These are phyloP conservation scores for Macropis europaea DNA, from an alignment of 2,888 invertebrate genomes.

Conservation along the genomic window DNA sequence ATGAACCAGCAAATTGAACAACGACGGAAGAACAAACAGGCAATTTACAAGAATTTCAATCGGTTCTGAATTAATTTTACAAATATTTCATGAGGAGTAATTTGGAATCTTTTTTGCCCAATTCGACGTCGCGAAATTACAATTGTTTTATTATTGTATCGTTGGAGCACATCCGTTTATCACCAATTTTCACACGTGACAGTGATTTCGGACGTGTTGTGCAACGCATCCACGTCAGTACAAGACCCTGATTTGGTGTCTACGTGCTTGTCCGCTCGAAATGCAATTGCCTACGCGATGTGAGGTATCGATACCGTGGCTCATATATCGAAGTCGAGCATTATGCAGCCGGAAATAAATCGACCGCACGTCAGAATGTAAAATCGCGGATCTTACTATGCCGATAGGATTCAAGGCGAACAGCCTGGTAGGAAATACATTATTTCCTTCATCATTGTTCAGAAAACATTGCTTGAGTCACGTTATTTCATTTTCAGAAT, in stretches of 20 bases:
- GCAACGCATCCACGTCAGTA: constrained; percentile 12
- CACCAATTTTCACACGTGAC: constrained; percentile 12
- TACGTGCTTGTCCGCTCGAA: constrained; percentile 29
- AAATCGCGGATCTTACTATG: constrained; percentile 11
- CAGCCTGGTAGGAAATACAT: too few species aligned
- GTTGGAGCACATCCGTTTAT: neutral
- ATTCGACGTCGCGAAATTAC: neutral
- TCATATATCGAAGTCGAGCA: constrained; percentile 1
- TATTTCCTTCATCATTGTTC: neutral
- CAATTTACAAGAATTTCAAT: too few species aligned
- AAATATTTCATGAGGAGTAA: too few species aligned
- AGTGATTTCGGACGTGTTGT: constrained; percentile 6
- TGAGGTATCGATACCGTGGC: constrained; percentile 10
- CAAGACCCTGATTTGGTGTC: constrained; percentile 28
- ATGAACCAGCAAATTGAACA: too few species aligned
- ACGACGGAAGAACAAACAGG: too few species aligned
- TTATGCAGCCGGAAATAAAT: constrained; percentile 31
- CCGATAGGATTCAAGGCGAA: neutral
- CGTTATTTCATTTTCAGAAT: too few species aligned
- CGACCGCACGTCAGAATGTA: constrained; percentile 6
- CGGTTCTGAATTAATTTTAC: too few species aligned
- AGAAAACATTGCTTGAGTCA: too few species aligned
- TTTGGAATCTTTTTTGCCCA: too few species aligned
- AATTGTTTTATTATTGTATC: neutral
- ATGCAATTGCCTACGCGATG: constrained; percentile 33